Percentiles rank a stretch among this genome's conserved stretches.
phyloP scores from a whole-genome alignment of 2,888 invertebrate species.

The Halictus ligatus region DNA sequence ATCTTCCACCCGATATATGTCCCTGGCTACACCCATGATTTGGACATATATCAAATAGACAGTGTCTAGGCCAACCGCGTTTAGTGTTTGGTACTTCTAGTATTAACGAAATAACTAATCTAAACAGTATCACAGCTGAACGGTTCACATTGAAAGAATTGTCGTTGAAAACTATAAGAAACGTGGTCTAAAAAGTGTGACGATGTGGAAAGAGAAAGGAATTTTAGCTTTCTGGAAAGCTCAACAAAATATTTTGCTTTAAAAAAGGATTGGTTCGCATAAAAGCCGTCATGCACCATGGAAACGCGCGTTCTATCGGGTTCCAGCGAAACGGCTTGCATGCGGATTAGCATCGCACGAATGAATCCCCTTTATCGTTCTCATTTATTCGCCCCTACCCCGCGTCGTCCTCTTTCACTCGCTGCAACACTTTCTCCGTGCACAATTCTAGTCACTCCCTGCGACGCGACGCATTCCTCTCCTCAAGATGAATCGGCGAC shows the following conservation, averaged over 20 bases:
- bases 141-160: too few species aligned
- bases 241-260: neutral
- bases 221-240: neutral
- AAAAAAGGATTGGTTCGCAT: neutral
- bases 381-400: constrained; percentile 43
- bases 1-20: too few species aligned
- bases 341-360: constrained; percentile 34
- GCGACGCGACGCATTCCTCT: constrained; percentile 2
- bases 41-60: too few species aligned
- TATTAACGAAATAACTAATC: too few species aligned
- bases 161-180: too few species aligned
- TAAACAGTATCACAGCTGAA: too few species aligned
- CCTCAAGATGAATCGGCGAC: constrained; percentile 7
- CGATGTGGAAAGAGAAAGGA: too few species aligned
- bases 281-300: neutral
- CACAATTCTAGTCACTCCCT: constrained; percentile 34
- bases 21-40: too few species aligned
- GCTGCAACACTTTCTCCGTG: constrained; percentile 37
- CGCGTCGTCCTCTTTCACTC: constrained; percentile 34
- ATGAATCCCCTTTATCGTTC: constrained; percentile 37
- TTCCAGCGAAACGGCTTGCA: constrained; percentile 3
- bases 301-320: constrained; percentile 22
- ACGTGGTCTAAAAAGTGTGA: too few species aligned
- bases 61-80: too few species aligned
- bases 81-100: too few species aligned